Evolutionary conservation across 1,140 invertebrate species (phyloP), one percentile per base, ranked within the genome.

Genomic region (Dermatophagoides farinae): DNA sequence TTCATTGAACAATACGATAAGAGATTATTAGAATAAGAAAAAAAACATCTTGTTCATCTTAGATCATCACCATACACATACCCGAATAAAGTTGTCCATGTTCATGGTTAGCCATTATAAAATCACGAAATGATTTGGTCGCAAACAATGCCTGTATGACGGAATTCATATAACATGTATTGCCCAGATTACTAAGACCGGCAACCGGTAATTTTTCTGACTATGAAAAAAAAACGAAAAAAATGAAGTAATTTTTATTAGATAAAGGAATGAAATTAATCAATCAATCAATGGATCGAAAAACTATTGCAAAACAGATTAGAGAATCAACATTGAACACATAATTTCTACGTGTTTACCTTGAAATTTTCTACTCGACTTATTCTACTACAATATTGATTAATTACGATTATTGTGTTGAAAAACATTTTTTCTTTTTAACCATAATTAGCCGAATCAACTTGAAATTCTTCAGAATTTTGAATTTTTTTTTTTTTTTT

Each of bases 101-200:
- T 47, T 46, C 43, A 14, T 23, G 31, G 41, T 44, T 1, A 16
- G 44, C 39, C n/a, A 47, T 60, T 14, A 64, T 37, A 49, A 38
- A 64, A 16, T 64, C 47, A 22, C 62, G 38, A 22, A 64, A 52
- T 16, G 14, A 10, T 49, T 61, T 39, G 8, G 59, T 60, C 11
- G 59, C 53, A 49, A 57, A 95, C 38, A 97, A 70, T 54, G 91
- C 83, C 77, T 87, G 79, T 76, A 95, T 82, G 12, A 93, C 82
- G 64, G 89, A 92, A 74, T 98, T 99, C 60, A 99, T 79, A 69
- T 99, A 99, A 74, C 96, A 99, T 1, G 90, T 91, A 74, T 97
- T 98, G 60, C 82, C 82, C 59, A 97, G 77, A 76, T 97, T 97
- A 20, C 80, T 79, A 69, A 98, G 79, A 12, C 93, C 93, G 31